These are phyloP conservation scores for Mechanitis messenoides DNA, from an alignment of 2,888 invertebrate species.

Conservation along the genomic window DNA sequence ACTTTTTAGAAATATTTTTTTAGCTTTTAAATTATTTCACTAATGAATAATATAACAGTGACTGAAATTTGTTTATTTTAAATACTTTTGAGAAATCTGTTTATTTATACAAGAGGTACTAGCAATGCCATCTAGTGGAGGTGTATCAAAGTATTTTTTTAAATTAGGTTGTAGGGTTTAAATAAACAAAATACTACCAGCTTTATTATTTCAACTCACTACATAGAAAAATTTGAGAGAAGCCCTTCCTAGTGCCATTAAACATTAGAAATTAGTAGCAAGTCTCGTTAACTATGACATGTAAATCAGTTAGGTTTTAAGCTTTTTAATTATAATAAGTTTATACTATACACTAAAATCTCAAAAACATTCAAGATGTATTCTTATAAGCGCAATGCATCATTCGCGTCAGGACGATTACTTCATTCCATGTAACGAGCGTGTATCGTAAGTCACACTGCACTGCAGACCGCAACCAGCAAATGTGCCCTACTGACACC, in stretches of 20 bases:
- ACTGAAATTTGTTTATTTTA: neutral
- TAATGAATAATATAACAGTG: neutral
- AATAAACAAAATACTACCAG: neutral
- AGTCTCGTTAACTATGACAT: too few species aligned
- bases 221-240: too few species aligned
- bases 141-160: neutral
- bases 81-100: neutral
- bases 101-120: neutral
- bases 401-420: slow-evolving; percentile 36
- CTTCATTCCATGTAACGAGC: slow-evolving; percentile 46
- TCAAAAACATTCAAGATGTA: slow-evolving; percentile 8
- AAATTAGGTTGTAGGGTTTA: neutral
- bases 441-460: slow-evolving; percentile 30
- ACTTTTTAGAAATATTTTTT: too few species aligned
- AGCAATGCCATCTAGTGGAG: slow-evolving; percentile 6
- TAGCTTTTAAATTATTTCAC: too few species aligned
- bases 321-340: too few species aligned
- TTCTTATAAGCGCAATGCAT: slow-evolving; percentile 11
- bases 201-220: too few species aligned
- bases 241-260: too few species aligned
- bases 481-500: slow-evolving; percentile 63
- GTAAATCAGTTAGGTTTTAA: too few species aligned
- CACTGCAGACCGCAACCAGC: slow-evolving; percentile 45
- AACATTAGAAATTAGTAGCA: too few species aligned
- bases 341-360: neutral